phyloP scores from a whole-genome alignment of 2,888 invertebrate genomes.

The Exocentrus adspersus region DNA sequence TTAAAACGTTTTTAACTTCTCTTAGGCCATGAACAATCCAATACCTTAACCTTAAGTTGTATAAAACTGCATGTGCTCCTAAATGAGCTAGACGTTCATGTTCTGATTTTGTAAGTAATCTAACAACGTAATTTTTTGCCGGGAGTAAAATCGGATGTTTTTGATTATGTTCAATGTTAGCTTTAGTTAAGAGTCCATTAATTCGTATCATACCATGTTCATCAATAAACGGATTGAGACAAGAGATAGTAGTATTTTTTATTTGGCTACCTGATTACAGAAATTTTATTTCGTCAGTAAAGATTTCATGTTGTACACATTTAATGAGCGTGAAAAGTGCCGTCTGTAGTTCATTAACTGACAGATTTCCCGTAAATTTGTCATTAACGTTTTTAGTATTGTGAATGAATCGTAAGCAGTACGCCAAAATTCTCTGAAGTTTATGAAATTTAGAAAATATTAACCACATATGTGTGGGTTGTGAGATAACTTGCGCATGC shows the following conservation, averaged over 20 bases:
- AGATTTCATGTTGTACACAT: neutral
- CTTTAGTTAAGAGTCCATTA: neutral
- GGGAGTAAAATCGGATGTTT: constrained; percentile 11
- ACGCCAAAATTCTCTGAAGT: neutral
- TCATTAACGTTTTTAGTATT: neutral
- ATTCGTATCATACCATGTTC: neutral
- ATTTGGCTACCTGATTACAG: neutral
- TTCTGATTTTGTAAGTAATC: neutral
- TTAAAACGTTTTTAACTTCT: constrained; percentile 19
- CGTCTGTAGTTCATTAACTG: neutral
- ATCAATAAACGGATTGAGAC: constrained; percentile 1
- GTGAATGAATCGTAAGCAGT: neutral
- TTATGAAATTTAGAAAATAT: neutral
- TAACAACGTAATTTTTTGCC: neutral
- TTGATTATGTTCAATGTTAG: neutral
- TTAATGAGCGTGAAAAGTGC: neutral
- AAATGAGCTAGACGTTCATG: neutral
- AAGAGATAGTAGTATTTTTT: neutral
- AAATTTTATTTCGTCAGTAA: neutral
- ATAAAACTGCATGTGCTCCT: neutral
- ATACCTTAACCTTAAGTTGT: constrained; percentile 4
- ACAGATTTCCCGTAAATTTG: neutral
- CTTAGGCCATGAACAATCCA: constrained; percentile 29
- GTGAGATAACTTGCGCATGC: neutral
- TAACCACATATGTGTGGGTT: neutral